Conservation (phyloP, 2,888 invertebrate species). For the Apamea crenata region DNA sequence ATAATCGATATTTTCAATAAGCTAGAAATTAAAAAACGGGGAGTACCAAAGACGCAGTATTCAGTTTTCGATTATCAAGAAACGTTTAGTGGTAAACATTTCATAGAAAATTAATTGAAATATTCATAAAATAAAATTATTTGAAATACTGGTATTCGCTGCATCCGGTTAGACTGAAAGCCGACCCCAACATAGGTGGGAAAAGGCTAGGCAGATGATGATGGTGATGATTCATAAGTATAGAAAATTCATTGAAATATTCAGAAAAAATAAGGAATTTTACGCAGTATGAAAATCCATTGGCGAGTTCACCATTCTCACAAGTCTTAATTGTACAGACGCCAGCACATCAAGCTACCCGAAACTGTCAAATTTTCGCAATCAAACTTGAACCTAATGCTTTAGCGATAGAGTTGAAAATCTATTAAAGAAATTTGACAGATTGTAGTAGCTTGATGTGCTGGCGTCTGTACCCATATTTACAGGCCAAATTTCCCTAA, state of each 20-base stretch:
- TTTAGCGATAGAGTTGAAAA: too few relatives aligned
- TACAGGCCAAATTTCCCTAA: not conserved
- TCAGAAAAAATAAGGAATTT: not conserved
- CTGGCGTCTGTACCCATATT: not conserved
- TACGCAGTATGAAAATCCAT: not conserved
- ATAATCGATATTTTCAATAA: not conserved
- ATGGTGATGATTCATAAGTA: not conserved
- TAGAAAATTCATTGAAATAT: not conserved
- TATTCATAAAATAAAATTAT: not conserved
- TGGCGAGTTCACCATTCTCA: not conserved
- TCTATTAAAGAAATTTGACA: too few relatives aligned
- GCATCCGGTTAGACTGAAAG: too few relatives aligned
- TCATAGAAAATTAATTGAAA: not conserved
- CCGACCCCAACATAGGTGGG: too few relatives aligned
- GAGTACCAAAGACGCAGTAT: not conserved
- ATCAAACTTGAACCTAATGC: too few relatives aligned
- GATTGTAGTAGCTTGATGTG: too few relatives aligned
- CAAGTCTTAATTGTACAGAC: not conserved
- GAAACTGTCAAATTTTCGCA: too few relatives aligned
- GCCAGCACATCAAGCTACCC: too few relatives aligned
- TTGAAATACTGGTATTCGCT: too few relatives aligned
- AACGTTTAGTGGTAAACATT: not conserved
- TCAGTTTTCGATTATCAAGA: not conserved
- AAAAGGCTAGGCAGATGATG: too few relatives aligned
- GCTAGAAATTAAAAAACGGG: not conserved